Base-by-base conservation (phyloP, 2,113 vertebrate species). In the Phylloscopus whistleri region DNA sequence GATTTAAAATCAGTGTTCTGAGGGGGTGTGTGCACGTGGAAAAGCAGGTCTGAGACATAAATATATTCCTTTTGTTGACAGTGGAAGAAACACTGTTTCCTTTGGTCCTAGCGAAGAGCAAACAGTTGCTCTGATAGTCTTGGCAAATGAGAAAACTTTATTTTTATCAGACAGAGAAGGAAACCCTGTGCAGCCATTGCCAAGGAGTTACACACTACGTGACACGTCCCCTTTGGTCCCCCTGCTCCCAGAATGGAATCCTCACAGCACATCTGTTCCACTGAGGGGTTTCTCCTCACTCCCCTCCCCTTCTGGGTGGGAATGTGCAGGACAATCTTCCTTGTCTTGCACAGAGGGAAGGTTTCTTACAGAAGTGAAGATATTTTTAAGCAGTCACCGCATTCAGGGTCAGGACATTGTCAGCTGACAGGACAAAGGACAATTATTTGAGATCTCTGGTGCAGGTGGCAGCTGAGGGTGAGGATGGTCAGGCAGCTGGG, bases 41-140 rank as follows among this genome's bases (percentile, higher is more conserved):
- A 94, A 92, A 88, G 94, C 55, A 4, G 3, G 41, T 86, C 70
- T 84, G 93, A 81, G 94, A 92, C 90, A 90, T 21, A 88, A 96
- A 95, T 94, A 84, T 17, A 56, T 93, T 95, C 66, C 73, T 86
- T 93, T 92, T 95, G 95, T 97, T 97, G 95, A 93, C 64, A 95
- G 68, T 96, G 94, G 94, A 97, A 97, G 83, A 94, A 94, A 5
- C 72, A 49, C 64, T 92, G 90, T 95, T 97, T 94, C 96, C 92
- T 94, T 96, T 97, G 95, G 95, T 97, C 88, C 56, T 15, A 53
- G 60, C 0, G 0, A 94, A 81, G 85, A 92, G 88, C 75, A 96
- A 94, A 93, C 68, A 60, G 64, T 59, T 66, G 37, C 86, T 96
- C 28, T 90, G 93, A 88, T 88, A 70, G 56, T 91, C 85, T 96